phyloP scores from a whole-genome alignment of 2,888 invertebrate genomes.

The Ormyrus rosae region DNA sequence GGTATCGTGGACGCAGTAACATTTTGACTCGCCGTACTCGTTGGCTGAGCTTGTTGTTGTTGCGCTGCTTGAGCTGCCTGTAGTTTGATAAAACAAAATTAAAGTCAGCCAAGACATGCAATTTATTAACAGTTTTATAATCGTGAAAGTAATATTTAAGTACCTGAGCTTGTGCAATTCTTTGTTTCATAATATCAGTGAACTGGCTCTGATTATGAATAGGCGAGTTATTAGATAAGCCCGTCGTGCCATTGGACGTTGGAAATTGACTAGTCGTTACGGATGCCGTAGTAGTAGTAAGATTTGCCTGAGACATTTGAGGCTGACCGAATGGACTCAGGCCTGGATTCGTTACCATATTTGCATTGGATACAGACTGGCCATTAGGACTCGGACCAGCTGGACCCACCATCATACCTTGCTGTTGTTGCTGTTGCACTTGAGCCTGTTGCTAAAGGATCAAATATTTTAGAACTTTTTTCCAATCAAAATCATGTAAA shows the following conservation, averaged over 20 bases:
- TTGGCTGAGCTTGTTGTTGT: slow-evolving; percentile 70
- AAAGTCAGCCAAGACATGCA: background rate
- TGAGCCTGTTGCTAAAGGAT: slow-evolving; percentile 57
- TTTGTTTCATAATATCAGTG: slow-evolving; percentile 80
- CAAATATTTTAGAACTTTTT: background rate
- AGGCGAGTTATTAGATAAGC: slow-evolving; percentile 76
- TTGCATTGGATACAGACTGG: slow-evolving; percentile 79
- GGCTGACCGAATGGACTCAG: slow-evolving; percentile 84
- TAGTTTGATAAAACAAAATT: background rate
- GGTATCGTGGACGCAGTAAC: slow-evolving; percentile 68
- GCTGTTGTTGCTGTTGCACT: slow-evolving; percentile 77
- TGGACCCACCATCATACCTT: slow-evolving; percentile 82
- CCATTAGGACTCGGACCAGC: slow-evolving; percentile 88
- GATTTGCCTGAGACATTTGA: slow-evolving; percentile 80
- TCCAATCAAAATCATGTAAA: slow-evolving; percentile 66
- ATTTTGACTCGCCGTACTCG: slow-evolving; percentile 71
- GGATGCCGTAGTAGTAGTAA: slow-evolving; percentile 77
- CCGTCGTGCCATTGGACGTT: slow-evolving; percentile 80
- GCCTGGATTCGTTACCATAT: slow-evolving; percentile 80
- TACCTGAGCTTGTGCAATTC: slow-evolving; percentile 75
- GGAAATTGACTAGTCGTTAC: slow-evolving; percentile 77
- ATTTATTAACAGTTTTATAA: background rate
- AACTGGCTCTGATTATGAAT: slow-evolving; percentile 78
- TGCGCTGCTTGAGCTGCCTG: slow-evolving; percentile 69
- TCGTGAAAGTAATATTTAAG: background rate